Base-by-base conservation (phyloP, 2,888 invertebrate species). In the Diplolepis rosae region DNA sequence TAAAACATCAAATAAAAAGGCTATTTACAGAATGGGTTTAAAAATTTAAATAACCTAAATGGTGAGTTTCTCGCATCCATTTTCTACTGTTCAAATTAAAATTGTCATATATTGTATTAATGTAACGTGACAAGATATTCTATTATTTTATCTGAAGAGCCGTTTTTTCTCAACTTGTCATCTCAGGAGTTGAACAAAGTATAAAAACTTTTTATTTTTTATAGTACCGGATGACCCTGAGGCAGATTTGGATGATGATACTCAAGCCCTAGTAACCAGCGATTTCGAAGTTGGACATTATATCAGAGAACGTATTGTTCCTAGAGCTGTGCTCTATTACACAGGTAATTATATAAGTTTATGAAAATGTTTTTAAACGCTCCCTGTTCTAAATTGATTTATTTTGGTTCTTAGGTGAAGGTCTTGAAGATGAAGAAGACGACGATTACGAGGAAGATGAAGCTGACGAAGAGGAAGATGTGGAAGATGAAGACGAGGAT, bases 281-380 rank as follows among this genome's bases (percentile, higher is more conserved):
- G 99, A 99, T 90, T 99, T 98, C 90, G 99, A 99, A 91, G 96
- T 99, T 88, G 99, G 99, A 2, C 99, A 99, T 90, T 97, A 98
- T 90, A 94, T 99, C 87, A 94, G 98, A 82, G 98, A 99, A 89
- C 93, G 98, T 79, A 95, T 99, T 79, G 95, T 99, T 76, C 98
- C 99, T n/a, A 94, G 97, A 87, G 99, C 99, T 71, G 96, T 98
- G 68, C 92, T 99, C 65, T 98, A 96, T 87, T 99, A 94, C 90
- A 99, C 99, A 73, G 99, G 99, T 85, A 95, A 95, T 89, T 92
- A 92, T n/a, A n/a, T n/a, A n/a, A n/a, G n/a, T n/a, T n/a, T n/a
- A n/a, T n/a, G n/a, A n/a, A n/a, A n/a, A n/a, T n/a, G n/a, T n/a
- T n/a, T n/a, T n/a, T n/a, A n/a, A n/a, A n/a, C n/a, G n/a, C n/a